Percentiles rank a stretch among this genome's conserved stretches.
Evolutionary conservation across 2,797 vertebrate genomes (phyloP).

Genomic region (Peromyscus nudipes): DNA sequence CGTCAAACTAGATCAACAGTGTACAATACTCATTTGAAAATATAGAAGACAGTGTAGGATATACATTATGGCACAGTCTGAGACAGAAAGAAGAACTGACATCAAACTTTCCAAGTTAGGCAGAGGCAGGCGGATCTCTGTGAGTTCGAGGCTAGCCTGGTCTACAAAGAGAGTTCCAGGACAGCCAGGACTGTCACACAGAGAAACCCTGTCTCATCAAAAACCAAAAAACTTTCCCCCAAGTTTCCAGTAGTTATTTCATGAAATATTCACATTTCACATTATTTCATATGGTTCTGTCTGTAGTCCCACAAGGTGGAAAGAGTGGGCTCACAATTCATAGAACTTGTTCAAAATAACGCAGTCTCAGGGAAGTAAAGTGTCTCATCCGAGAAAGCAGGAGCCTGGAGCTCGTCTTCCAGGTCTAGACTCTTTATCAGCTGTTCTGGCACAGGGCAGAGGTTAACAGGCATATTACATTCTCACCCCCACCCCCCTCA

Average conservation of each 20-base stretch:
- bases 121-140: neutral
- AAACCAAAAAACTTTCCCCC: neutral
- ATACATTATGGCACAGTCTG: neutral
- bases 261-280: neutral
- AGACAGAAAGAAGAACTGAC: neutral
- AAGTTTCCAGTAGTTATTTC: neutral
- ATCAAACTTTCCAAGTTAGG: neutral
- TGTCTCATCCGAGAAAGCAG: neutral
- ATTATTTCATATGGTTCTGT: neutral
- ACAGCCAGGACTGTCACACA: neutral
- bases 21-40: neutral
- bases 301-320: neutral
- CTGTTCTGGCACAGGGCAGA: neutral
- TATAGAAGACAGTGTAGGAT: neutral
- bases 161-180: neutral
- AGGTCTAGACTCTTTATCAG: neutral
- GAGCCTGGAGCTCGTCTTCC: neutral
- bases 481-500: neutral
- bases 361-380: neutral
- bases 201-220: neutral
- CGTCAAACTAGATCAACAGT: neutral
- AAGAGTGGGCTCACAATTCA: neutral
- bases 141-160: neutral
- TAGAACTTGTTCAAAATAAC: slow-evolving; percentile 5
- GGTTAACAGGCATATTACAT: neutral